Conservation (phyloP, 2,888 invertebrate genomes). For the Mythimna pallens region DNA sequence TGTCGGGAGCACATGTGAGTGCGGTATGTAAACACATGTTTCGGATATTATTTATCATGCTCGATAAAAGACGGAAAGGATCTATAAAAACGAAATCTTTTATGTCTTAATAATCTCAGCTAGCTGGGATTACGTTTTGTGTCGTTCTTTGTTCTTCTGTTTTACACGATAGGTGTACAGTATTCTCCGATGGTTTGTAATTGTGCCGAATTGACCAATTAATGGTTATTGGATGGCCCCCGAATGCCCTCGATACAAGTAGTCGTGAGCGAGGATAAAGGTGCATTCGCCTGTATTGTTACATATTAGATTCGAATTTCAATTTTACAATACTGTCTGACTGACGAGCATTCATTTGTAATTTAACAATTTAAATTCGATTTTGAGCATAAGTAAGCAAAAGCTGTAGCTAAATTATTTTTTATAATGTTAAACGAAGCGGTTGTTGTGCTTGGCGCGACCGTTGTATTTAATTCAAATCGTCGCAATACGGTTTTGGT, state of each 20-base stretch:
- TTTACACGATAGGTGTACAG: neutral
- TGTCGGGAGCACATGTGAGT: slow-evolving; percentile 50
- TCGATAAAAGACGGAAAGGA: slow-evolving; percentile 47
- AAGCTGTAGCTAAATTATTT: too few species aligned
- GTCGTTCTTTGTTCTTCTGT: neutral
- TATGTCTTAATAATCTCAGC: slow-evolving; percentile 10
- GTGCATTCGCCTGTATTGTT: too few species aligned
- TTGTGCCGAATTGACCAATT: slow-evolving; percentile 4
- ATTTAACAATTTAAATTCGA: too few species aligned
- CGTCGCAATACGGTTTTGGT: too few species aligned
- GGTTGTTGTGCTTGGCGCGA: too few species aligned
- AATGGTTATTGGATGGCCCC: neutral
- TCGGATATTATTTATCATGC: slow-evolving; percentile 54
- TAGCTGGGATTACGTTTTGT: slow-evolving; percentile 14
- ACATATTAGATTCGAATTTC: too few species aligned
- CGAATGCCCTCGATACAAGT: neutral
- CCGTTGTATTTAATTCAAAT: too few species aligned
- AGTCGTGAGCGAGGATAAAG: neutral
- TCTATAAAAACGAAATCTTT: slow-evolving; percentile 45
- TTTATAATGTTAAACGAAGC: too few species aligned
- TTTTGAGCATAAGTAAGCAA: too few species aligned
- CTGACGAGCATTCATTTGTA: too few species aligned
- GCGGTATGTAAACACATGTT: slow-evolving; percentile 53
- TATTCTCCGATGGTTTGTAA: neutral
- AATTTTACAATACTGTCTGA: too few species aligned